Conservation (phyloP, 2,113 vertebrate genomes). For the Hemiscyllium ocellatum region DNA sequence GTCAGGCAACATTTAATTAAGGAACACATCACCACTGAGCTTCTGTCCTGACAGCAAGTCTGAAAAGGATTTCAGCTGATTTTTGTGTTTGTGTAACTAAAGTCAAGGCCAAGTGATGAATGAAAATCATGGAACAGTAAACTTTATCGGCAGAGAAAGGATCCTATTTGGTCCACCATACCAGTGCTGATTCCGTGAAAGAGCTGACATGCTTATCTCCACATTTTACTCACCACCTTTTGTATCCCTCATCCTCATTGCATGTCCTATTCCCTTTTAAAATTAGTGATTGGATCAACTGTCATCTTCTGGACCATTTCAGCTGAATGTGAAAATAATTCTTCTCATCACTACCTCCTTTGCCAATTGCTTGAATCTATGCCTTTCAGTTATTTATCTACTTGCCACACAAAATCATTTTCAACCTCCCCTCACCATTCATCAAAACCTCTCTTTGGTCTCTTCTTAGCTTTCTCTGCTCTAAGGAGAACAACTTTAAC, state of each 20-base stretch:
- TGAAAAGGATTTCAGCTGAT: neutral
- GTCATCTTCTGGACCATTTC: neutral
- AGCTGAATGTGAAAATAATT: neutral
- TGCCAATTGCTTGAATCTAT: neutral
- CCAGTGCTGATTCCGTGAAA: neutral
- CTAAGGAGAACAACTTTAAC: neutral
- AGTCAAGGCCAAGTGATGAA: neutral
- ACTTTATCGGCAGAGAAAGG: neutral
- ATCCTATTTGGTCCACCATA: neutral
- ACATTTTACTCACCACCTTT: neutral
- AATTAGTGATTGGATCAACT: neutral
- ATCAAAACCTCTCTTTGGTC: neutral
- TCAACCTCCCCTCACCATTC: neutral
- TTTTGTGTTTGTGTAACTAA: neutral
- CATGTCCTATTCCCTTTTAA: neutral
- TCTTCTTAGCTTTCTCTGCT: neutral
- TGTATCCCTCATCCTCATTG: neutral
- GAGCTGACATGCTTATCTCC: neutral
- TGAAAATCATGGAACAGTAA: neutral
- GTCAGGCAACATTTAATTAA: neutral
- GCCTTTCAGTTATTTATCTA: neutral
- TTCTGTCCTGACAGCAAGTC: neutral
- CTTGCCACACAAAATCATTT: neutral
- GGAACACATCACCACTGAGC: neutral
- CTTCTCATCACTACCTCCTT: neutral